Evolutionary conservation across 2,888 invertebrate species (phyloP), one percentile per base, ranked within the genome.

Genomic region (Saturnia pavonia): DNA sequence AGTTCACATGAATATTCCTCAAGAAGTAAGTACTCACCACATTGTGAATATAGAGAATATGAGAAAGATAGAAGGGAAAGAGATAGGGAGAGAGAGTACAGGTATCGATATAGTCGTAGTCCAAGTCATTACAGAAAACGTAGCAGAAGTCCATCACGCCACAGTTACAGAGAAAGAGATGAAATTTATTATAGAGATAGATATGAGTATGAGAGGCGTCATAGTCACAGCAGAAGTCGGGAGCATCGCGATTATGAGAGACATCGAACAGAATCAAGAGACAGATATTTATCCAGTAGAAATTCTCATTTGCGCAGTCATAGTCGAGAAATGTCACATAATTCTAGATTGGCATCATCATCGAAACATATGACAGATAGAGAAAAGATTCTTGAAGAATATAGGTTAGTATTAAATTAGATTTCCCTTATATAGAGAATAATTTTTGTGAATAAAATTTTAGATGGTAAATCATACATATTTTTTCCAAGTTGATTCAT

Each of bases 341-440:
- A 75, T 68, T 81, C 83, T 71, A 74, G 71, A 70, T 82, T 80
- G 22, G 74, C 83, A 57, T 73, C 75, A 14, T 67, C 82, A 34
- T 75, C 79, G 19, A 91, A 86, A 75, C 86, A 89, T 70, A 74
- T 91, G 77, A 85, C 89, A 42, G 94, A 93, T 69, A 83, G 94
- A 67, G 92, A 92, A 74, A 94, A 91, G 78, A 94, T 94, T 74
- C 83, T 94, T 67, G 88, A 89, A 78, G 92, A 92, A 76, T 93
- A 87, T 72, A 91, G 91, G 92, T 92, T 77, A 72, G 73, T 73
- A 40, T 70, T 7, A 27, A 69, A 65, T 40, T 65, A 57, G 2
- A 57, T 1, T 25, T 57, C 12, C 22, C 6, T 54, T 19, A 8
- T 7, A 1, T 34, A n/a, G n/a, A n/a, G 7, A 51, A 7, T 4